A percentile compares a stretch with the other conserved stretches of the same genome.
Conservation (phyloP, 2,888 invertebrate genomes). For the Hipparchia sbordonii region DNA sequence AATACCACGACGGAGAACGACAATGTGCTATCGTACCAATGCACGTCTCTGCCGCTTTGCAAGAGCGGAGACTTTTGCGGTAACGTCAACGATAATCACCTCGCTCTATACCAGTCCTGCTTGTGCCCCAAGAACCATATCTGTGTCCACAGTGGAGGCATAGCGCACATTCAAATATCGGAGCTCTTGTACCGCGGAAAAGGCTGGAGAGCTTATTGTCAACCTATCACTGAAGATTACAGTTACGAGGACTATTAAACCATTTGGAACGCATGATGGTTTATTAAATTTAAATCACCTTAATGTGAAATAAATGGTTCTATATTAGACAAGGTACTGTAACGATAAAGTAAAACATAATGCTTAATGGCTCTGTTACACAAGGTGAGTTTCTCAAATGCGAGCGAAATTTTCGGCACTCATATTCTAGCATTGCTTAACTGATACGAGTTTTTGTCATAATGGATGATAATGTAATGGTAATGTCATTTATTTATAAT, state of each 20-base stretch:
- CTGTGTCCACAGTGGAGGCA: conserved; percentile 80
- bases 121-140: conserved; percentile 84
- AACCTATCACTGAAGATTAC: conserved; percentile 56
- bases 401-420: too few relatives aligned
- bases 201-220: conserved; percentile 83
- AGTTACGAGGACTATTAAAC: conserved; percentile 50
- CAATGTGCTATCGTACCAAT: conserved; percentile 64
- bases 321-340: neutral
- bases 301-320: neutral
- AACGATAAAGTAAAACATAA: neutral
- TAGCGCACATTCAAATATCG: conserved; percentile 67
- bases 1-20: conserved; percentile 46
- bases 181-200: conserved; percentile 82
- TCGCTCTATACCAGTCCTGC: conserved; percentile 84
- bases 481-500: too few relatives aligned
- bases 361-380: too few relatives aligned
- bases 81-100: conserved; percentile 81
- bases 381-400: too few relatives aligned
- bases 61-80: conserved; percentile 84
- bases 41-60: conserved; percentile 79
- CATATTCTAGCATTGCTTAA: too few relatives aligned
- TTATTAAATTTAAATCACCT: neutral
- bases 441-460: too few relatives aligned
- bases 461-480: too few relatives aligned
- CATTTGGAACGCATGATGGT: neutral